Base-by-base conservation (phyloP, 2,888 invertebrate species). In the Ligdia adustata region DNA sequence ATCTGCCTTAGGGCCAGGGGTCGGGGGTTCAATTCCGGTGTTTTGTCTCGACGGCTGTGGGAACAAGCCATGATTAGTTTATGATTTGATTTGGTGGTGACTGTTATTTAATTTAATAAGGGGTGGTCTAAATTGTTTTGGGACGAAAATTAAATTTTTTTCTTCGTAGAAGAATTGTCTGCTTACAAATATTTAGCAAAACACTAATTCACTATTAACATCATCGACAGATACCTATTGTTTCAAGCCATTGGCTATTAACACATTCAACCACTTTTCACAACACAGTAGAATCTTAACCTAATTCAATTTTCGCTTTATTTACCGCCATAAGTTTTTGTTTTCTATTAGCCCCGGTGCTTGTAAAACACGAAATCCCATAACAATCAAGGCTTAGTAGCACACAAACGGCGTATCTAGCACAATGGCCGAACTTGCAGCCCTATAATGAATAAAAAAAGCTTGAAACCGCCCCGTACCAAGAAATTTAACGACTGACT, bases 361-460 rank as follows among this genome's bases (percentile, higher is more conserved):
- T 74, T 75, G 70, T 76, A 71, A 75, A 78, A 79, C 77, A 81
- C 69, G 69, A 80, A 83, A 80, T 81, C 79, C 79, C 69, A 71
- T 74, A 77, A 84, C 79, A 82, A 85, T 82, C 80, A 79, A 67
- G 74, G 79, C 79, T 84, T 83, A 82, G 79, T 78, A 76, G 77
- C 72, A 76, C 74, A 82, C 76, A 80, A 78, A 73, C 72, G 72
- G 70, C 76, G 73, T 86, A 83, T 82, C 82, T 84, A 75, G 82
- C 70, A 86, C 84, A 86, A 86, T 79, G 76, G 79, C 75, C 80
- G 75, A 86, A 81, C 79, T 82, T 78, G 75, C 84, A 79, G 80
- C 78, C 80, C 79, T 78, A 72, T 85, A 82, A 85, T 86, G 82
- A 87, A 86, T 85, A 87, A 86, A 85, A 86, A 84, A 77, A 76